Conservation (phyloP, 2,888 invertebrate genomes). For the Imbricaverruca yamaguchii region DNA sequence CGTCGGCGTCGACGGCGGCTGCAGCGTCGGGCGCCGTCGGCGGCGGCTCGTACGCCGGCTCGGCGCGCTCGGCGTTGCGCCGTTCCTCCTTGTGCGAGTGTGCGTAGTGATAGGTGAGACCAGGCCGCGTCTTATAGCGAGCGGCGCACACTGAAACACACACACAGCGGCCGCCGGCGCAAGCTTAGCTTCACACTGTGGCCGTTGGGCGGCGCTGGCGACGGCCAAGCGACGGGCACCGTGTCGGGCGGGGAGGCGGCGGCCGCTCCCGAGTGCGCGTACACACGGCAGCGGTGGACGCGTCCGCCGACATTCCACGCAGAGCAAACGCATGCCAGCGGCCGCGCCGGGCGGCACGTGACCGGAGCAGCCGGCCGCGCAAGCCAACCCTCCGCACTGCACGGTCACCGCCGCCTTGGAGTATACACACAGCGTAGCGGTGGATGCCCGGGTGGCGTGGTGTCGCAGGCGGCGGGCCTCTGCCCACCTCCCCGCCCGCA, state of each 20-base stretch:
- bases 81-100: conserved; percentile 63
- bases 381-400: too few relatives aligned
- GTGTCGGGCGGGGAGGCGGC: background rate
- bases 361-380: background rate
- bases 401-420: too few relatives aligned
- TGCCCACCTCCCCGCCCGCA: too few relatives aligned
- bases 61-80: conserved; percentile 24
- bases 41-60: conserved; percentile 23
- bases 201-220: conserved; percentile 10
- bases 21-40: conserved; percentile 24
- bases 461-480: too few relatives aligned
- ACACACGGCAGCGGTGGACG: background rate
- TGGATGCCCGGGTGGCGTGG: too few relatives aligned
- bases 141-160: conserved; percentile 79
- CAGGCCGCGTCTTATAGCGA: conserved; percentile 92
- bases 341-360: background rate
- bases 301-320: background rate
- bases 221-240: background rate
- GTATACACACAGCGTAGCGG: too few relatives aligned
- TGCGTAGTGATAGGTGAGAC: conserved; percentile 90
- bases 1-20: conserved; percentile 18
- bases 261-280: background rate
- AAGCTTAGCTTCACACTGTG: background rate
- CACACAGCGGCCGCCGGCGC: conserved; percentile 4
- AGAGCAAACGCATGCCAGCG: background rate